phyloP scores from a whole-genome alignment of 1,140 invertebrate genomes.

The Temnothorax curvispinosus region DNA sequence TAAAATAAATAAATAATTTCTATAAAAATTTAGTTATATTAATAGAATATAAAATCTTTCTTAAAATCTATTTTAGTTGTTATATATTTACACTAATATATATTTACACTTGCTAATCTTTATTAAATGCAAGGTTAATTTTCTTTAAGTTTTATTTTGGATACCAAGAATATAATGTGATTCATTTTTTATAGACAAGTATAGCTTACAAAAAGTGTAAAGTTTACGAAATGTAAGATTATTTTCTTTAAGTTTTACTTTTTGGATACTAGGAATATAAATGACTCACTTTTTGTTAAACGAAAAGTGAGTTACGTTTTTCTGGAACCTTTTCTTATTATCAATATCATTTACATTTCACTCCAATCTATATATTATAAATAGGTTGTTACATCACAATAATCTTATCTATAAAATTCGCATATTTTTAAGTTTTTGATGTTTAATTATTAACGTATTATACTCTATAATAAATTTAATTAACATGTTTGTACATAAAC shows the following conservation, averaged over 20 bases:
- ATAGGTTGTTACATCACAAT: not conserved
- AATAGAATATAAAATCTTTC: not conserved
- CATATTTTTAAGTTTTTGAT: too few species aligned
- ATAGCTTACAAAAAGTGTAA: too few species aligned
- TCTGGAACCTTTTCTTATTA: not conserved
- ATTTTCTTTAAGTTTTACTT: not conserved
- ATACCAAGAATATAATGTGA: not conserved
- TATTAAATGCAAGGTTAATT: not conserved
- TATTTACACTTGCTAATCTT: not conserved
- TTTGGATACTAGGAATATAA: not conserved
- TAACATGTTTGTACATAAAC: not conserved
- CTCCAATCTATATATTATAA: not conserved
- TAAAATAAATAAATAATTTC: not conserved
- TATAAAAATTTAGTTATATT: not conserved
- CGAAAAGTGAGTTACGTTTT: not conserved
- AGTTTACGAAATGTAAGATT: not conserved
- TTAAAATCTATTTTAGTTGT: not conserved
- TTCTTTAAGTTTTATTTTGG: not conserved
- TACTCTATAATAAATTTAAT: too few species aligned
- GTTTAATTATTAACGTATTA: too few species aligned
- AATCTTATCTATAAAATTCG: too few species aligned
- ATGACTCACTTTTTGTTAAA: not conserved
- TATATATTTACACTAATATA: not conserved
- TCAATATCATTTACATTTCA: not conserved
- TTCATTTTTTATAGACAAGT: not conserved